These are phyloP conservation scores for Oreochromis grahami DNA, from an alignment of 2,797 vertebrate species.

Conservation along the genomic window DNA sequence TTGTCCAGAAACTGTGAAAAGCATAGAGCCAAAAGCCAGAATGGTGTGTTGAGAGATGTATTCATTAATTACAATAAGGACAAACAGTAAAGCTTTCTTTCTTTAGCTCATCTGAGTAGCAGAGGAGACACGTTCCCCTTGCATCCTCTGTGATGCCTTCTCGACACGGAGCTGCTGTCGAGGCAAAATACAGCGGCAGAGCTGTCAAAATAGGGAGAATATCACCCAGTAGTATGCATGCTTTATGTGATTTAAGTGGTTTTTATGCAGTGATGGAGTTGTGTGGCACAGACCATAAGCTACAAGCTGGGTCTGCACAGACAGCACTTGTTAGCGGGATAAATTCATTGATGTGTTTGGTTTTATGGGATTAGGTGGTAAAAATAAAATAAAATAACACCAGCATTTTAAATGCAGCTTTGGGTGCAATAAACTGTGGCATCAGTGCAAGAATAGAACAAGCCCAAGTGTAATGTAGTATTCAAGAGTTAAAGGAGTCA, in stretches of 20 bases:
- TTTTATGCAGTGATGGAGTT: background rate
- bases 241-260: slow-evolving; percentile 39
- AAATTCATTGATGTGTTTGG: slow-evolving; percentile 11
- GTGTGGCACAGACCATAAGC: slow-evolving; percentile 3
- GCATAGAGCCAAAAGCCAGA: background rate
- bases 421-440: slow-evolving; percentile 5
- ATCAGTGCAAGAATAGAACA: background rate
- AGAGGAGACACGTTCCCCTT: background rate
- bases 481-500: slow-evolving; percentile 14
- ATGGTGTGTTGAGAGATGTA: slow-evolving; percentile 3
- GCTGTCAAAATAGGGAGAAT: slow-evolving; percentile 10
- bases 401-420: slow-evolving; percentile 9
- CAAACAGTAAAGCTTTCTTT: background rate
- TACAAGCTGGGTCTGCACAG: background rate
- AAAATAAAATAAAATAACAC: background rate
- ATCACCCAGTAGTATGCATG: background rate
- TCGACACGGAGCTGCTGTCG: background rate
- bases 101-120: slow-evolving; percentile 19
- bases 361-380: slow-evolving; percentile 2
- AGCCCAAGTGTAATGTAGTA: slow-evolving; percentile 9
- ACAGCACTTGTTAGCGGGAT: slow-evolving; percentile 24
- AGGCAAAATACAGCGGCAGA: background rate
- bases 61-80: slow-evolving; percentile 27
- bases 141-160: background rate
- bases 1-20: slow-evolving; percentile 26